phyloP scores from a whole-genome alignment of 2,797 vertebrate species.

The Syngnathus rostellatus region DNA sequence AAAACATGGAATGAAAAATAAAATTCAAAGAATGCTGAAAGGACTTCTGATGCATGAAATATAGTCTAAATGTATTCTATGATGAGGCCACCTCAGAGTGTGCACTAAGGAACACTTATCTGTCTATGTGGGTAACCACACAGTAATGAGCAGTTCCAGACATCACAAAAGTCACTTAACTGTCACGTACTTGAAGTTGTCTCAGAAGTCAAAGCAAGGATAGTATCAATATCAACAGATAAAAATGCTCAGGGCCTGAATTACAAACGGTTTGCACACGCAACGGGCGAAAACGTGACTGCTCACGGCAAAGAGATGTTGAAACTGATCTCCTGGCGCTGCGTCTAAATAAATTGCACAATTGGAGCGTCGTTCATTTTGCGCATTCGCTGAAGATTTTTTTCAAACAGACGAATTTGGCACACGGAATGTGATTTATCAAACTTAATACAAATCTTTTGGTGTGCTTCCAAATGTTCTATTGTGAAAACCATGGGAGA shows the following conservation, averaged over 20 bases:
- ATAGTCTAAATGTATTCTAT: slow-evolving; percentile 10
- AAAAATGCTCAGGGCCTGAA: slow-evolving; percentile 17
- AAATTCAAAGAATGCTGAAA: slow-evolving; percentile 44
- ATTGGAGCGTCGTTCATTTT: background rate
- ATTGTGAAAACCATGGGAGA: too few relatives aligned
- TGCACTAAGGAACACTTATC: background rate
- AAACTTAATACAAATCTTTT: too few relatives aligned
- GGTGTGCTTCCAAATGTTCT: too few relatives aligned
- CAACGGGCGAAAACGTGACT: background rate
- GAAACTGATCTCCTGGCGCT: background rate
- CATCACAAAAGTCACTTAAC: slow-evolving; percentile 15
- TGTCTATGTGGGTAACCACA: background rate
- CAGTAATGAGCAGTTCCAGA: slow-evolving; percentile 13
- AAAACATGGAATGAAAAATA: slow-evolving; percentile 76
- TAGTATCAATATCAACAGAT: slow-evolving; percentile 30
- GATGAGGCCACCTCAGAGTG: background rate
- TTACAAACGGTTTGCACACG: background rate
- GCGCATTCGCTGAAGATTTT: background rate
- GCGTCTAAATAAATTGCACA: background rate
- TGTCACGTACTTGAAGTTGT: slow-evolving; percentile 19
- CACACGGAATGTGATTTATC: too few relatives aligned
- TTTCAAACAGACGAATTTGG: too few relatives aligned
- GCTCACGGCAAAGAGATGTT: background rate
- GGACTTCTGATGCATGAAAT: slow-evolving; percentile 30
- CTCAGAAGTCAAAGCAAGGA: slow-evolving; percentile 41